Base-by-base conservation (phyloP, 2,888 invertebrate genomes). In the Eristalis pertinax region DNA sequence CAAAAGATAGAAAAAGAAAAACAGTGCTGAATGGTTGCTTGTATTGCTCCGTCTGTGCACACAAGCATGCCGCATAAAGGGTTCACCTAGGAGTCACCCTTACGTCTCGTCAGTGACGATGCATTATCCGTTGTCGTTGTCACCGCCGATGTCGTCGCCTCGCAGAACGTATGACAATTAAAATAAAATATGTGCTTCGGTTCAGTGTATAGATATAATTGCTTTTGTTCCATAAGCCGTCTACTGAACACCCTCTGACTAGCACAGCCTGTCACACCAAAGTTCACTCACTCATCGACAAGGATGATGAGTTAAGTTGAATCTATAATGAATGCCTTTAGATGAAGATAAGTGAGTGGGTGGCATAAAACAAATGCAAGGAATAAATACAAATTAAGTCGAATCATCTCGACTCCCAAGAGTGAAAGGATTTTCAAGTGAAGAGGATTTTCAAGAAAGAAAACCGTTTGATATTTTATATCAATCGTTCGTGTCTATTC, bases 231-330 rank as follows among this genome's bases (percentile, higher is more conserved):
- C 77, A 86, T 77, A 78, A 75, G 82, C 72, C 60, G 69, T 77
- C 76, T 81, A 1, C 76, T 32, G 50, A 19, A 50, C 50, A n/a
- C 43, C 43, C 43, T 3, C 43, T 38, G 67, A 73, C 69, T 77
- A 65, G 10, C 13, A 50, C 26, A 58, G 65, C 26, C 15, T 11
- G 74, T 76, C 75, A 69, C 38, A 64, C 8, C 58, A 79, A 76
- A 83, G 86, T 87, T 87, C 86, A 87, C 67, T 84, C 83, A 87
- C 83, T 87, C 86, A 79, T 84, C 58, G 79, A 72, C 75, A 29
- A 65, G 60, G 43, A 79, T 72, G 67, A 72, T 79, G 83, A 67
- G 35, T 67, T 70, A 68, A 79, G 79, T 43, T 76, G 79, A 79
- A 79, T 79, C 56, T 70, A 79, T 76, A 73, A 83, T 73, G 83